phyloP scores from a whole-genome alignment of 2,797 vertebrate species.

The Coregonus sp. region DNA sequence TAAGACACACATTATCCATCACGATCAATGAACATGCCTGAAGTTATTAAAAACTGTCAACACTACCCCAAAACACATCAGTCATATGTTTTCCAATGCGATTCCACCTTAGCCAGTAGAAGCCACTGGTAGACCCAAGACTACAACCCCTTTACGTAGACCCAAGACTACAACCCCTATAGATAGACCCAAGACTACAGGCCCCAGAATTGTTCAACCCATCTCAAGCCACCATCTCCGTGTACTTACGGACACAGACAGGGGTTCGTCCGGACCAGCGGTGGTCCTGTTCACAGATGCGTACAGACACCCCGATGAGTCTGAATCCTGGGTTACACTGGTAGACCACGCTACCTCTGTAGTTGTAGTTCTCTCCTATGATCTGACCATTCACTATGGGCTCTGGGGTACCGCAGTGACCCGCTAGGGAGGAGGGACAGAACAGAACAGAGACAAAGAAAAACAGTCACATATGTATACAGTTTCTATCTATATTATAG shows the following conservation, averaged over 20 bases:
- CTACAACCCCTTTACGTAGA: too few relatives aligned
- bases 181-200: too few relatives aligned
- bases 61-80: background rate
- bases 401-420: constrained; percentile 93
- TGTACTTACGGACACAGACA: constrained; percentile 95
- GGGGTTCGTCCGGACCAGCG: constrained; percentile 94
- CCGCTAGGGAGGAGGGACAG: constrained; percentile 69
- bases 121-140: too few relatives aligned
- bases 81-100: too few relatives aligned
- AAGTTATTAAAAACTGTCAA: background rate
- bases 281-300: constrained; percentile 98
- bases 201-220: background rate
- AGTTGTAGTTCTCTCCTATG: constrained; percentile 95
- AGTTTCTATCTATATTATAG: too few relatives aligned
- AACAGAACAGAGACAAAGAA: constrained; percentile 1
- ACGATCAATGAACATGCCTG: background rate
- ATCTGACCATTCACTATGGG: constrained; percentile 96
- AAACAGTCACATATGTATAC: too few relatives aligned
- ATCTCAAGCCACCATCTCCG: background rate
- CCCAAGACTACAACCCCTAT: too few relatives aligned
- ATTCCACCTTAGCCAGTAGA: too few relatives aligned
- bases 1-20: background rate
- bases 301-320: constrained; percentile 93
- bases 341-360: constrained; percentile 95
- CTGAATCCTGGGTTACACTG: constrained; percentile 95